Evolutionary conservation across 1,140 invertebrate species (phyloP).

Genomic region (Diachasmimorpha longicaudata): DNA sequence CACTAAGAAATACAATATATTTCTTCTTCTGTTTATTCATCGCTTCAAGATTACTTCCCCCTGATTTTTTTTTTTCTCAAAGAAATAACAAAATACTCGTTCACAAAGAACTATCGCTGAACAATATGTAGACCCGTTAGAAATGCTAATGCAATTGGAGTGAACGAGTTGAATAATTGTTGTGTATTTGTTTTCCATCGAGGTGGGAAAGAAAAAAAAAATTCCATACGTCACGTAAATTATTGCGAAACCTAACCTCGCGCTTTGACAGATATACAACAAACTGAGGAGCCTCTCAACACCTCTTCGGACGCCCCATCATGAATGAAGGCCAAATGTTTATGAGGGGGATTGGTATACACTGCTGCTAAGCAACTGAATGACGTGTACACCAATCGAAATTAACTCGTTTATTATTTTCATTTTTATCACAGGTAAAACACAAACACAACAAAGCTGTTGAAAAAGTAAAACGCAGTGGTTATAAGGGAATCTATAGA

Average conservation of each 20-base stretch:
- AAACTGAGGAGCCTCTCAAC: neutral
- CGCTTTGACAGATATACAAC: constrained; percentile 15
- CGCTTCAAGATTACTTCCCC: too few species aligned
- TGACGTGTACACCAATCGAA: constrained; percentile 19
- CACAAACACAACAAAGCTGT: neutral
- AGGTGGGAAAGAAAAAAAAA: constrained; percentile 10
- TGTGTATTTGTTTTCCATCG: neutral
- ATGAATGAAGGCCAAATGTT: constrained; percentile 37
- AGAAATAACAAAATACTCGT: neutral
- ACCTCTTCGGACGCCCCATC: neutral
- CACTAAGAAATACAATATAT: too few species aligned
- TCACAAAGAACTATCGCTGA: neutral
- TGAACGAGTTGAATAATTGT: neutral
- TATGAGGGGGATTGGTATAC: constrained; percentile 21
- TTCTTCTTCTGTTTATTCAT: too few species aligned
- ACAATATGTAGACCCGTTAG: neutral
- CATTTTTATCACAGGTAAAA: neutral
- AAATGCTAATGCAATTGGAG: neutral
- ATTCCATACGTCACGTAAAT: constrained; percentile 27
- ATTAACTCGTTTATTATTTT: neutral
- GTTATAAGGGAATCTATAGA: constrained; percentile 22
- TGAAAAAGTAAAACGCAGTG: constrained; percentile 8
- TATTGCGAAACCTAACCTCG: constrained; percentile 39
- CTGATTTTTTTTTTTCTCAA: neutral
- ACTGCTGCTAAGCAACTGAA: constrained; percentile 17